phyloP scores from a whole-genome alignment of 2,888 invertebrate genomes.

The Polymixis lichenea region DNA sequence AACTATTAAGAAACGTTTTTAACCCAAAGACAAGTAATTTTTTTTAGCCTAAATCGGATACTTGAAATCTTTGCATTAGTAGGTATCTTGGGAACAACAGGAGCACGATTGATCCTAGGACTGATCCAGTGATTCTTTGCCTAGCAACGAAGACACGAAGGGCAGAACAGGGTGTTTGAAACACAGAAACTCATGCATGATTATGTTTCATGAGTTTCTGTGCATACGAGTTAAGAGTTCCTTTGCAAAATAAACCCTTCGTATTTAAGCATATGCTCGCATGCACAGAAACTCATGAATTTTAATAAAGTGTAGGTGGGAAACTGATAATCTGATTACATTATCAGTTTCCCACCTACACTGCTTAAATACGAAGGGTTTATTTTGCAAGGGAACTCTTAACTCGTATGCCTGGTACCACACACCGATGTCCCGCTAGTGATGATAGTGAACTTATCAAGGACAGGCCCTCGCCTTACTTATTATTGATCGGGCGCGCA shows the following conservation, averaged over 20 bases:
- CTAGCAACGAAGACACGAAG: neutral
- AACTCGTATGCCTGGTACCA: slow-evolving; percentile 43
- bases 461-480: slow-evolving; percentile 60
- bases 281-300: neutral
- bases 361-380: neutral
- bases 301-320: too few species aligned
- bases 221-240: too few species aligned
- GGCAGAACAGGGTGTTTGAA: neutral
- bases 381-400: slow-evolving; percentile 2
- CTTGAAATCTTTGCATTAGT: neutral
- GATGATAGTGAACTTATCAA: slow-evolving; percentile 67
- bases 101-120: neutral
- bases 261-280: too few species aligned
- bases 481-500: slow-evolving; percentile 48
- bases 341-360: neutral
- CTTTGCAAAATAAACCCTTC: too few species aligned
- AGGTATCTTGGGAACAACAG: neutral
- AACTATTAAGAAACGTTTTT: neutral
- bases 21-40: neutral
- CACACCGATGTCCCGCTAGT: slow-evolving; percentile 62
- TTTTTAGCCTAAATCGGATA: neutral
- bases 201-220: too few species aligned
- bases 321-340: too few species aligned
- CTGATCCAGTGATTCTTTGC: neutral
- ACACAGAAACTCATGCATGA: neutral